Conservation (phyloP, 2,888 invertebrate genomes). For the Melolontha melolontha region DNA sequence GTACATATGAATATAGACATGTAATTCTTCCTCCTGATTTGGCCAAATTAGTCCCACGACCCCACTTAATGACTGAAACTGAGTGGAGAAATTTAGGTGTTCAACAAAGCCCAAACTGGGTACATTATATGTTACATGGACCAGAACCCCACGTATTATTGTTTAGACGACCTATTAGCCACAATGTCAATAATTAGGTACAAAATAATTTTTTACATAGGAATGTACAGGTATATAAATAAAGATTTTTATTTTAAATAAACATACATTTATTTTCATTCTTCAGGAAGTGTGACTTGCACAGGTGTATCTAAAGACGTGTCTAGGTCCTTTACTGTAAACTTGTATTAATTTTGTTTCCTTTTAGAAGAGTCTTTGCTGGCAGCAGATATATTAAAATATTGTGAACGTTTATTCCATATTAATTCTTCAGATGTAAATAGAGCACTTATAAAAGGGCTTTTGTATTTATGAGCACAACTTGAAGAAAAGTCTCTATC, state of each 20-base stretch:
- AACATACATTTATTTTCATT: conserved; percentile 25
- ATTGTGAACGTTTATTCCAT: too few species aligned
- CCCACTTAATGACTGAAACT: conserved; percentile 92
- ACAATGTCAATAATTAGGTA: conserved; percentile 20
- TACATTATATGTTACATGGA: conserved; percentile 91
- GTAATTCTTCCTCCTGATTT: conserved; percentile 90
- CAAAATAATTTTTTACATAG: conserved; percentile 24
- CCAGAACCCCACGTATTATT: conserved; percentile 91
- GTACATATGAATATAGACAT: conserved; percentile 91
- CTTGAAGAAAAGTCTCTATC: too few species aligned
- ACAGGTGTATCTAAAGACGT: conserved; percentile 24
- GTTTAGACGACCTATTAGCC: conserved; percentile 72
- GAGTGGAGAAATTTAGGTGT: conserved; percentile 96
- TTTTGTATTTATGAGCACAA: too few species aligned
- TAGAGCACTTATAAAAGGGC: too few species aligned
- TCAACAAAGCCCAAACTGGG: conserved; percentile 92
- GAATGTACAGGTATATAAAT: conserved; percentile 13
- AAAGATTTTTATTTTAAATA: conserved; percentile 18
- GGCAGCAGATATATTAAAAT: too few species aligned
- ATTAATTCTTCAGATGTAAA: too few species aligned
- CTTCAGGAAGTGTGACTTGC: conserved; percentile 27
- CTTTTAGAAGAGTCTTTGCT: neutral
- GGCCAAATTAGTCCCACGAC: conserved; percentile 86
- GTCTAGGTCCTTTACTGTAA: conserved; percentile 27
- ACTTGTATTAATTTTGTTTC: neutral